Base-by-base conservation (phyloP, 2,113 vertebrate species). In the Montifringilla adamsi region DNA sequence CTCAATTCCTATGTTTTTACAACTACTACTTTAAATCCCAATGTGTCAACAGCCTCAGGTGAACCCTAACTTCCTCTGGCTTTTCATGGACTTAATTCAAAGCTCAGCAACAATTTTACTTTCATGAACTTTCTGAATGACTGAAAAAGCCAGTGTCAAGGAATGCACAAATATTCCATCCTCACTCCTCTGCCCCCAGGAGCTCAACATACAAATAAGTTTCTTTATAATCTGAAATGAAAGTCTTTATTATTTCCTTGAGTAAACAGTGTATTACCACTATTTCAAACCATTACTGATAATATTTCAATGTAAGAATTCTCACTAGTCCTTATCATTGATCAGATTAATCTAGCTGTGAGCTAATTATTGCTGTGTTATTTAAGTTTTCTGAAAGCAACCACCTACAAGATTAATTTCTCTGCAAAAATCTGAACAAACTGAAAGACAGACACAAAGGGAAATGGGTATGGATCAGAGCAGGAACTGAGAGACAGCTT, bases 381-480 rank as follows among this genome's bases (percentile, higher is more conserved):
- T 82, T 79, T 79, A 83, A 49, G 27, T 73, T 20, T 76, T 79
- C 37, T 58, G 66, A 80, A 91, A 89, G 6, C 21, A 90, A 31
- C 22, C 26, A 63, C 18, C 24, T 89, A 76, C 30, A 81, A 47
- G 63, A 31, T 60, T 19, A 67, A 15, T 69, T 87, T 79, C 58
- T 58, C 24, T 43, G 43, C 23, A 91, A 70, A 89, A 74, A 49
- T 33, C 13, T 76, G 59, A 88, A 53, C 10, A 86, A 37, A 41
- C 18, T 53, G 62, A 93, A 84, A 75, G 33, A 26, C 49, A 81
- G 26, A 21, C 64, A 44, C 11, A 27, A 60, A 73, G 89, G 16
- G 20, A 74, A 84, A 46, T 44, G 46, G 28, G 58, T 74, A 62
- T 11, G 47, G n/a, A 49, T 80, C 59, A 80, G 15, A n/a, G 17